phyloP scores from a whole-genome alignment of 2,888 invertebrate species.

The Steinernema scapterisci region DNA sequence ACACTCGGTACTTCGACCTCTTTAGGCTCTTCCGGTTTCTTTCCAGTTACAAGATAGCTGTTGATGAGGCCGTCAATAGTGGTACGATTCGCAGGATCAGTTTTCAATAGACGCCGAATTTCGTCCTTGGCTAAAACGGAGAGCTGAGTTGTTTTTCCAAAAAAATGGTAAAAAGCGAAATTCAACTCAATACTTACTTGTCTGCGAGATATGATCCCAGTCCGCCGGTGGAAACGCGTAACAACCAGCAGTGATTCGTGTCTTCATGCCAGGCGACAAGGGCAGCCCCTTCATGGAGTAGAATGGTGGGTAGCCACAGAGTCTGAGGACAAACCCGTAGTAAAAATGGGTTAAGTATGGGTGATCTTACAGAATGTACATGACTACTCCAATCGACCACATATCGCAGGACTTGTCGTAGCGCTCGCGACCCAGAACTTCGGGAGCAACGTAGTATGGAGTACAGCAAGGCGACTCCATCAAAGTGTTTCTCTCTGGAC shows the following conservation, averaged over 20 bases:
- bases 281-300: conserved; percentile 96
- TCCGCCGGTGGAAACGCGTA: conserved; percentile 95
- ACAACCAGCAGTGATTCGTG: conserved; percentile 88
- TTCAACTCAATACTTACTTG: conserved; percentile 72
- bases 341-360: not conserved
- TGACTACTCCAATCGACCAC: conserved; percentile 95
- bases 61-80: conserved; percentile 62
- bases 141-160: conserved; percentile 34
- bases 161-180: conserved; percentile 26
- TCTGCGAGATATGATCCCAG: conserved; percentile 88
- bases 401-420: conserved; percentile 99
- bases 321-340: conserved; percentile 67
- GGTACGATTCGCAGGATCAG: conserved; percentile 60
- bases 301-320: conserved; percentile 98
- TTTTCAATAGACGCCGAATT: conserved; percentile 56
- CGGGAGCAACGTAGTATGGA: conserved; percentile 86
- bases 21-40: conserved; percentile 31
- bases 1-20: conserved; percentile 22
- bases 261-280: conserved; percentile 98
- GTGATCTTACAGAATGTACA: conserved; percentile 87
- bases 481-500: conserved; percentile 78
- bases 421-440: conserved; percentile 89
- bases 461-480: conserved; percentile 98
- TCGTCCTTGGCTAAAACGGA: conserved; percentile 60
- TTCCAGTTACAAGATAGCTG: conserved; percentile 52